Base-by-base conservation (phyloP, 2,113 vertebrate species). In the Aegypius monachus region DNA sequence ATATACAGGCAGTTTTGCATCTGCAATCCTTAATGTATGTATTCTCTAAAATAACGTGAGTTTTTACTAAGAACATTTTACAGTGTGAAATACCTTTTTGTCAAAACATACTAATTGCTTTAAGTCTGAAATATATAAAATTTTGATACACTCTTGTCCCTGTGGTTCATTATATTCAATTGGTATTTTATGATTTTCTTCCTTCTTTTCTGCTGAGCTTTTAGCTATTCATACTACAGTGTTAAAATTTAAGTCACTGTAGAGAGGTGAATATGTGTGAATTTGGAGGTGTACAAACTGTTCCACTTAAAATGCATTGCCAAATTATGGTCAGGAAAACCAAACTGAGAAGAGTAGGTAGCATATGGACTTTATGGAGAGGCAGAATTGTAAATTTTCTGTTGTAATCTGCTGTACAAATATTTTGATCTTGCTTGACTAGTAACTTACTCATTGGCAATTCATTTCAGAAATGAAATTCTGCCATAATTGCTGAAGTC, bases 401-500 rank as follows among this genome's bases (percentile, higher is more conserved):
- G 12, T 71, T 95, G 62, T 34, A 84, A 89, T 79, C 34, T 87
- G 25, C 43, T 84, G 14, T 53, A 74, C 38, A 86, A 92, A 93
- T 93, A 92, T 95, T 95, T 88, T 92, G 73, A 87, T 84, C 47
- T 86, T 79, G 18, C 86, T 68, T 75, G 59, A 68, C 36, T 92
- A 77, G 20, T 52, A 67, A 65, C 11, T 97, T 83, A 42, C 23
- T 77, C 26, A 38, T 16, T 79, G 34, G 29, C 78, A 86, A 66
- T 45, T 90, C 2, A 36, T 68, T 94, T 89, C 40, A 88, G 71
- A 94, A 94, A 63, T 73, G 3, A 56, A 89, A 86, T 95, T 74
- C 32, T 80, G 23, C 43, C n/a, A 8, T 88, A 63, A 80, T 53
- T 70, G 13, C 71, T 80, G 32, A 81, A 66, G 18, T 67, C 50